These are phyloP conservation scores for Tympanoctomys barrerae DNA, from an alignment of 2,797 vertebrate genomes.

Conservation along the genomic window DNA sequence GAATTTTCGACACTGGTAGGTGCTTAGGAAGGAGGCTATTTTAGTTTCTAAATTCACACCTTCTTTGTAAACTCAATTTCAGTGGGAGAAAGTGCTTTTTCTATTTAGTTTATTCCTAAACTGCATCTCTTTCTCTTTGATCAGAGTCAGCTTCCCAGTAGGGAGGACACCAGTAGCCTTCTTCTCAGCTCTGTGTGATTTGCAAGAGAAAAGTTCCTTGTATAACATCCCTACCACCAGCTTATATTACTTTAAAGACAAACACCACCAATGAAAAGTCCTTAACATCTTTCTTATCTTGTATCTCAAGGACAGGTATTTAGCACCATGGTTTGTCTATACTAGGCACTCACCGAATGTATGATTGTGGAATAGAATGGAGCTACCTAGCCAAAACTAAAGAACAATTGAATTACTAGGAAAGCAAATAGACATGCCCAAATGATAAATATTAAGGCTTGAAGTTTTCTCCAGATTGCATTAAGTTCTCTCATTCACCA, in stretches of 20 bases:
- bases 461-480: background rate
- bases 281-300: background rate
- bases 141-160: background rate
- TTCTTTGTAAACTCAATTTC: constrained; percentile 74
- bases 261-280: background rate
- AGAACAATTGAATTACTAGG: constrained; percentile 1
- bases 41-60: constrained; percentile 75
- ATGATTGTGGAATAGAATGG: background rate
- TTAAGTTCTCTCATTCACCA: background rate
- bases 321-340: background rate
- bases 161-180: background rate
- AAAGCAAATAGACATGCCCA: constrained; percentile 27
- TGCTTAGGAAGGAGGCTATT: constrained; percentile 74
- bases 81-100: constrained; percentile 64
- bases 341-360: background rate
- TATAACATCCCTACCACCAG: background rate
- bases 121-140: constrained; percentile 9
- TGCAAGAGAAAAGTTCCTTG: background rate
- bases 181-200: background rate
- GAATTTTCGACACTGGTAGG: constrained; percentile 71
- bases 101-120: constrained; percentile 55
- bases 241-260: constrained; percentile 17
- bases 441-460: background rate
- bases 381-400: background rate
- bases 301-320: background rate